Conservation (phyloP, 2,113 vertebrate genomes). For the Melanerpes formicivorus region DNA sequence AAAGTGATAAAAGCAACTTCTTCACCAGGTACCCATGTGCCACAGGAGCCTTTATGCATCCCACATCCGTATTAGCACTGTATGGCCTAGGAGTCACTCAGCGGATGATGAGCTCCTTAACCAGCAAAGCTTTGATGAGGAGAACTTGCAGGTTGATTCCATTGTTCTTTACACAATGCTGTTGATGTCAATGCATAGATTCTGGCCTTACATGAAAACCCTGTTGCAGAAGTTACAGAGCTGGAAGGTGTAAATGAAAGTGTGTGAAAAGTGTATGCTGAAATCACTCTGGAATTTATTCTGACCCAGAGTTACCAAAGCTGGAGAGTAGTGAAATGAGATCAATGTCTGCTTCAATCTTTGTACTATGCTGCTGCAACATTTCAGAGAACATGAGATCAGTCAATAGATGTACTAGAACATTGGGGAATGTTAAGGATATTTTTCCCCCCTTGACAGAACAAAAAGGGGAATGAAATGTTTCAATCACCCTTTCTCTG, state of each 20-base stretch:
- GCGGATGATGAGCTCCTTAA: neutral
- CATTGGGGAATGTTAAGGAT: neutral
- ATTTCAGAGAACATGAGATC: neutral
- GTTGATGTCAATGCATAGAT: neutral
- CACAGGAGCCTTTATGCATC: neutral
- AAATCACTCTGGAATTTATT: neutral
- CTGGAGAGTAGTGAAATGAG: neutral
- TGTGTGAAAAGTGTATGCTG: neutral
- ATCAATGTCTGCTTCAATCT: neutral
- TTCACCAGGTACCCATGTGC: rapidly evolving
- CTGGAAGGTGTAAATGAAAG: neutral
- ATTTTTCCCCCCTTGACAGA: neutral
- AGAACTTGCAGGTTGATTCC: neutral
- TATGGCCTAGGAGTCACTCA: neutral
- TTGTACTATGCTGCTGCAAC: neutral
- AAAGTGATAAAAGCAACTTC: neutral
- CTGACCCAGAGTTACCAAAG: neutral
- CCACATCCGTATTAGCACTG: too few species aligned
- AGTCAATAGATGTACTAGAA: neutral
- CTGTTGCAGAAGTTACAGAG: neutral
- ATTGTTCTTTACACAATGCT: neutral
- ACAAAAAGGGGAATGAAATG: neutral
- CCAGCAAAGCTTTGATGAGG: neutral
- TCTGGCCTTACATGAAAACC: neutral
- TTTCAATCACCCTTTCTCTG: neutral